Evolutionary conservation across 2,888 invertebrate species (phyloP).

Genomic region (Mythimna vitellina): DNA sequence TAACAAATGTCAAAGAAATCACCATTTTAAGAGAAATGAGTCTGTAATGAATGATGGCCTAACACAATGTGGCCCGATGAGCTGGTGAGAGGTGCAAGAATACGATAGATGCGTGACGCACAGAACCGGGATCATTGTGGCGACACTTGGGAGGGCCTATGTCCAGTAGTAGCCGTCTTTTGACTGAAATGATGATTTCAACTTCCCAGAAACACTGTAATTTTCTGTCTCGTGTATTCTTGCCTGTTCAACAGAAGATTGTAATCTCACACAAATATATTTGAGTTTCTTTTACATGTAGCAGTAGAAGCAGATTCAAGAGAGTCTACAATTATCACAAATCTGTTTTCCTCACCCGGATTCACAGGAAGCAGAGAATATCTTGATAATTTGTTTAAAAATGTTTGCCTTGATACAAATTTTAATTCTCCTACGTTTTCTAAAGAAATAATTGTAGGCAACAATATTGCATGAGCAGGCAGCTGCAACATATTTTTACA

Average conservation of each 20-base stretch:
- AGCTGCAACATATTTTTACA: slow-evolving; percentile 15
- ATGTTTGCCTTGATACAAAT: slow-evolving; percentile 19
- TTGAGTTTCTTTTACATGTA: background rate
- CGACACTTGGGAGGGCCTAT: too few relatives aligned
- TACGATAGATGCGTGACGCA: too few relatives aligned
- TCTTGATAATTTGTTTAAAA: slow-evolving; percentile 5
- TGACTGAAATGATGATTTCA: too few relatives aligned
- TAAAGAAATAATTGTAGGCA: slow-evolving; percentile 19
- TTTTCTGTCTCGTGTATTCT: background rate
- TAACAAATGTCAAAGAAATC: too few relatives aligned
- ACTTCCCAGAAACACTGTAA: background rate
- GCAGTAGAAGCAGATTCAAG: background rate
- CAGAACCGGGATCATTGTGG: too few relatives aligned
- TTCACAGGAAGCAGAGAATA: slow-evolving; percentile 15
- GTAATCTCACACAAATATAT: background rate
- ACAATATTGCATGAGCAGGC: slow-evolving; percentile 25
- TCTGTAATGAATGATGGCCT: too few relatives aligned
- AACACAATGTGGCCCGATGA: too few relatives aligned
- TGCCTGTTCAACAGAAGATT: background rate
- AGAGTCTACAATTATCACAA: slow-evolving; percentile 1
- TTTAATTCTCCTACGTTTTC: slow-evolving; percentile 1
- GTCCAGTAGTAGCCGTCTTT: too few relatives aligned
- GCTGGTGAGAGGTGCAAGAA: too few relatives aligned
- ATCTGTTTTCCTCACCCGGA: slow-evolving; percentile 6
- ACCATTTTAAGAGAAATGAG: too few relatives aligned